Conservation (phyloP, 2,113 vertebrate species). For the Passer domesticus region DNA sequence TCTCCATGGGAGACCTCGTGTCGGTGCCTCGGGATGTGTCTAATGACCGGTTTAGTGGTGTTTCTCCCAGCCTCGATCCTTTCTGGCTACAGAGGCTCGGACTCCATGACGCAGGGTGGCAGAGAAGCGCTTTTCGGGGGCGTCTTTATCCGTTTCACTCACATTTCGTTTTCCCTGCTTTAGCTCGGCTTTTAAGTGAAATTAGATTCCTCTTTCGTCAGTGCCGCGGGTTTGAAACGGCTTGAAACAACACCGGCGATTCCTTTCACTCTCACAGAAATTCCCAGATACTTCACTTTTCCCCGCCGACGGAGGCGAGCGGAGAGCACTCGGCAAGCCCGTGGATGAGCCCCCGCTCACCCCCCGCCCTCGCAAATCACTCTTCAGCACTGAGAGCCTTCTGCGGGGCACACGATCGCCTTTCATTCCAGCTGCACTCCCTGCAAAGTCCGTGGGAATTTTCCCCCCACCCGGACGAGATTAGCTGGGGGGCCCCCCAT, state of each 20-base stretch:
- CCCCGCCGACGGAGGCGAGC: not conserved
- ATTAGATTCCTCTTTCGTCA: not conserved
- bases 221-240: not conserved
- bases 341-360: not conserved
- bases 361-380: not conserved
- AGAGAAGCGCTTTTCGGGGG: not conserved
- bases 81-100: not conserved
- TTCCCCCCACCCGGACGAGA: not conserved
- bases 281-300: not conserved
- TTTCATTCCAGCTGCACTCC: not conserved
- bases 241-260: not conserved
- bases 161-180: conserved; percentile 37
- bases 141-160: not conserved
- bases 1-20: not conserved
- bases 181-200: not conserved
- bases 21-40: not conserved
- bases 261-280: not conserved
- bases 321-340: not conserved
- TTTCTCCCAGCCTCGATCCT: not conserved
- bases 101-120: not conserved
- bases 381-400: not conserved
- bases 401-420: not conserved
- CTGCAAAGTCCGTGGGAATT: conserved; percentile 16
- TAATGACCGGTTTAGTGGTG: not conserved
- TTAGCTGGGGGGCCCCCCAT: not conserved